phyloP scores from a whole-genome alignment of 23 tunicate species.

The Styela clava region DNA sequence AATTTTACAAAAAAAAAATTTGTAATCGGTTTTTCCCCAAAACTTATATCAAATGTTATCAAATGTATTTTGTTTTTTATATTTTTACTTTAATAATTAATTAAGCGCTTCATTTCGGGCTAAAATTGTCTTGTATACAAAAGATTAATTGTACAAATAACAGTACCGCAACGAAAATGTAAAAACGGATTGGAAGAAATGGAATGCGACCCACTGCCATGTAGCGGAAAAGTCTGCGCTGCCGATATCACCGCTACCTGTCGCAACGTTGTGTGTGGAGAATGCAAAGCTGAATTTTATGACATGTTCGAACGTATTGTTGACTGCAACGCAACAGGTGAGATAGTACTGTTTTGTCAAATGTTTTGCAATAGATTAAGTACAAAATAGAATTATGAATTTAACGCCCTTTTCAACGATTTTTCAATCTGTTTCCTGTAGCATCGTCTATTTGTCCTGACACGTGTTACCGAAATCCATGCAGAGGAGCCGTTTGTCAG shows the following conservation, averaged over 20 bases:
- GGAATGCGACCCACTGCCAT: conserved; percentile 5
- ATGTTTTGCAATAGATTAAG: neutral
- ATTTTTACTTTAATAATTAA: too few relatives aligned
- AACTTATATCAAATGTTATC: too few relatives aligned
- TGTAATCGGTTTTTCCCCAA: too few relatives aligned
- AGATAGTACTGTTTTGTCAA: neutral
- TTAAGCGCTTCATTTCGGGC: too few relatives aligned
- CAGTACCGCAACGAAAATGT: neutral
- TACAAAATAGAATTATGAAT: neutral
- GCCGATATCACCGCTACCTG: neutral
- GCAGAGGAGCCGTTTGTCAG: neutral
- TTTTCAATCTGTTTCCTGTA: too few relatives aligned
- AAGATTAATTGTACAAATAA: too few relatives aligned
- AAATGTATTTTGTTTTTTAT: too few relatives aligned
- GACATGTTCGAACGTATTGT: neutral
- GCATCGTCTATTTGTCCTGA: neutral
- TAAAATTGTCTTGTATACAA: too few relatives aligned
- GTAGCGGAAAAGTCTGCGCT: neutral
- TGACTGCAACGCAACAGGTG: neutral
- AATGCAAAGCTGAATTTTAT: conserved; percentile 22
- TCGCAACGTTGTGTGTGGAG: conserved; percentile 6
- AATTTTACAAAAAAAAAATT: too few relatives aligned
- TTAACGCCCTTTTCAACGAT: too few relatives aligned
- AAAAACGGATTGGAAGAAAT: neutral
- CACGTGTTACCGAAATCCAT: neutral